Evolutionary conservation across 2,113 vertebrate genomes (phyloP).

Genomic region (Himantopus leucocephalus): DNA sequence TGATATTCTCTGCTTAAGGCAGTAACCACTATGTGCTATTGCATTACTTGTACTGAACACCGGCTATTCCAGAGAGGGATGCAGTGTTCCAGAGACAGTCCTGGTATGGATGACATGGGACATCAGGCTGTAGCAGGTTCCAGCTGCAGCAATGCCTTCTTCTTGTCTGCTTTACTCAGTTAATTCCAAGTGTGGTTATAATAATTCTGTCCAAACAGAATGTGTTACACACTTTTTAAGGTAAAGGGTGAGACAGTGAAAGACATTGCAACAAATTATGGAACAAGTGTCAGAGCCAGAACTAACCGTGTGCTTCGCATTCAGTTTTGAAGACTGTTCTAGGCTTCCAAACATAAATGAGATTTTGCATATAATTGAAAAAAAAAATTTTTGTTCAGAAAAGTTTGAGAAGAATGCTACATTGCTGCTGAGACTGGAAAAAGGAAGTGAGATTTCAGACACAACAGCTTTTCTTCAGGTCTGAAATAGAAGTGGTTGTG

Average conservation of each 20-base stretch:
- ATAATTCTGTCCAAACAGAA: not conserved
- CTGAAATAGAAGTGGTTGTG: not conserved
- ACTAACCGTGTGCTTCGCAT: accelerated
- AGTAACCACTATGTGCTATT: not conserved
- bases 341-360: not conserved
- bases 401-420: not conserved
- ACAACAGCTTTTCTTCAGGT: not conserved
- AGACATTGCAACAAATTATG: accelerated
- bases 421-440: not conserved
- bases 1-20: not conserved
- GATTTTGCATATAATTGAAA: not conserved
- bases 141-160: not conserved
- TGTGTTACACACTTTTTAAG: accelerated
- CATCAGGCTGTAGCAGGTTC: not conserved
- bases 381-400: not conserved
- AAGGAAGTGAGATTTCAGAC: not conserved
- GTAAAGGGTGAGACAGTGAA: not conserved
- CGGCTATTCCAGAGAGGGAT: accelerated
- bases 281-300: not conserved
- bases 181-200: not conserved
- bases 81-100: not conserved
- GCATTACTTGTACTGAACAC: accelerated
- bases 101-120: accelerated
- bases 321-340: not conserved
- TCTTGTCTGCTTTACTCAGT: not conserved